Evolutionary conservation across 2,888 invertebrate species (phyloP).

Genomic region (Cataglyphis albicans): DNA sequence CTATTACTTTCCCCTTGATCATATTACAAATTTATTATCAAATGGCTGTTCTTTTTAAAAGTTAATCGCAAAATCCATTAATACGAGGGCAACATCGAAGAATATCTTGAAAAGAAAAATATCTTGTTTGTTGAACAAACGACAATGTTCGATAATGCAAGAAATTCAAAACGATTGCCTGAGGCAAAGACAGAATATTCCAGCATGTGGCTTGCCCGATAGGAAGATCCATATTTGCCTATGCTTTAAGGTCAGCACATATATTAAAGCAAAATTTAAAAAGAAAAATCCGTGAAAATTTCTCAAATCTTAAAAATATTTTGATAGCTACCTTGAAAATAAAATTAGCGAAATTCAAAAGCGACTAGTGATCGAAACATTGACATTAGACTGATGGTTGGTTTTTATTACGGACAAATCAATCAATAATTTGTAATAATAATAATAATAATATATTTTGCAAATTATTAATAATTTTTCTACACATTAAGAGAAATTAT

Average conservation of each 20-base stretch:
- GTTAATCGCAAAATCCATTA: not conserved
- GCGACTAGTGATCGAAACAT: not conserved
- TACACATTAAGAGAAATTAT: not conserved
- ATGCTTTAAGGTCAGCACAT: conserved; percentile 4
- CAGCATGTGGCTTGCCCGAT: not conserved
- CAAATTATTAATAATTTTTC: not conserved
- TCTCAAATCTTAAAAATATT: not conserved
- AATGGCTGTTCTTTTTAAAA: conserved; percentile 12
- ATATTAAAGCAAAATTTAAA: conserved; percentile 1
- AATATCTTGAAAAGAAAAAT: conserved; percentile 13
- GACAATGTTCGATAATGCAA: conserved; percentile 41
- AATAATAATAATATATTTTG: not conserved
- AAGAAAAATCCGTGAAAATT: not conserved
- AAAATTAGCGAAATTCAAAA: not conserved
- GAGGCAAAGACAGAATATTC: conserved; percentile 39
- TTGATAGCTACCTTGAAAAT: not conserved
- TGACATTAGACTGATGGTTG: not conserved
- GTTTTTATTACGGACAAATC: not conserved
- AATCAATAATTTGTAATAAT: not conserved
- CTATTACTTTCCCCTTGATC: not conserved
- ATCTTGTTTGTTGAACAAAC: conserved; percentile 24
- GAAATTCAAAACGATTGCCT: conserved; percentile 24
- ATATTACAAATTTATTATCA: not conserved
- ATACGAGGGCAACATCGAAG: not conserved
- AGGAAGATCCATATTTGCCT: conserved; percentile 27